Percentiles rank a stretch among this genome's conserved stretches.
These are phyloP conservation scores for Zaprionus inermis DNA, from an alignment of 1,140 invertebrate genomes.

Conservation along the genomic window DNA sequence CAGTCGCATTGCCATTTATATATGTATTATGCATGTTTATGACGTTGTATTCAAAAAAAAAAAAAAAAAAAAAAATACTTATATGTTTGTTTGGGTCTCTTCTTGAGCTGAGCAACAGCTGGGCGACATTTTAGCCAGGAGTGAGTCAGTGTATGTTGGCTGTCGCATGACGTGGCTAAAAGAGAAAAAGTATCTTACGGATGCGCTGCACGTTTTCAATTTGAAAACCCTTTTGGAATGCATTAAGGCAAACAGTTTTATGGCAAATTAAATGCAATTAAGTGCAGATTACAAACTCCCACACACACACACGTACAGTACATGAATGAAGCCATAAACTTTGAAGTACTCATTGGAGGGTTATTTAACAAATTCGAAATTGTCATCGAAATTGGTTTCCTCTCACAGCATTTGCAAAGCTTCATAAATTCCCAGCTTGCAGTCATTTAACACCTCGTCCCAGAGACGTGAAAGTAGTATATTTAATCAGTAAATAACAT, in stretches of 20 bases:
- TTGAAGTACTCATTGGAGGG: constrained; percentile 29
- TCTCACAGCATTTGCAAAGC: constrained; percentile 12
- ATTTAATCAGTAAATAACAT: constrained; percentile 15
- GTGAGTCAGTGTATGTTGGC: background rate
- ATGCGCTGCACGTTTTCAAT: constrained; percentile 77
- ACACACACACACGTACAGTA: constrained; percentile 6
- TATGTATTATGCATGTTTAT: constrained; percentile 20
- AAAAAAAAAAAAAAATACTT: too few relatives aligned
- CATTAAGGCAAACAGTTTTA: constrained; percentile 57
- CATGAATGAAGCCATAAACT: constrained; percentile 21
- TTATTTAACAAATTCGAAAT: constrained; percentile 47
- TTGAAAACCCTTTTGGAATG: constrained; percentile 71
- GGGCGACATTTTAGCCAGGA: constrained; percentile 5
- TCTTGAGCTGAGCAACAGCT: constrained; percentile 12
- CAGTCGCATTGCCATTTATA: constrained; percentile 13
- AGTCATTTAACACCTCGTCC: constrained; percentile 52
- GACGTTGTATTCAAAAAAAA: background rate
- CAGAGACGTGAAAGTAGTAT: constrained; percentile 49
- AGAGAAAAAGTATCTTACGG: constrained; percentile 45
- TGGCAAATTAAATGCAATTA: constrained; percentile 78
- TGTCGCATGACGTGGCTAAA: constrained; percentile 37
- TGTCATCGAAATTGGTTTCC: constrained; percentile 25
- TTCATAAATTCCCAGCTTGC: constrained; percentile 38
- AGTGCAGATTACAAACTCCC: constrained; percentile 48
- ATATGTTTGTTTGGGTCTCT: constrained; percentile 3